Evolutionary conservation across 35 echinoderm and acorn worm species (phyloP), one percentile per base, ranked within the genome.

Genomic region (Patiria miniata): DNA sequence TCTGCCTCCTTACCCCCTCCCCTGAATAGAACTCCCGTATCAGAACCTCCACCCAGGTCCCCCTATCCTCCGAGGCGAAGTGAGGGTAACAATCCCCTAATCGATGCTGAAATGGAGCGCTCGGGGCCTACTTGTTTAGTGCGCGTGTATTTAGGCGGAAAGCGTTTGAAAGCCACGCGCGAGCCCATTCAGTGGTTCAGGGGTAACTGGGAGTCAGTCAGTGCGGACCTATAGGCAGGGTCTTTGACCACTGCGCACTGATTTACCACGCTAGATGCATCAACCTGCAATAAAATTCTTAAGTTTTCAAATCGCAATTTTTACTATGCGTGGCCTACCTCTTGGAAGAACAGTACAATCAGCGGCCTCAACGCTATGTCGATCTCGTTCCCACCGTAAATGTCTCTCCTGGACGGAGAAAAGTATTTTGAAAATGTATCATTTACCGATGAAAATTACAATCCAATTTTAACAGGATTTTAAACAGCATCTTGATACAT

Each of bases 321-420:
- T n/a, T n/a, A n/a, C n/a, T n/a, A n/a, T n/a, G n/a, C n/a, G n/a
- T 5, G 1, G 44, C 90, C 77, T 79, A 99, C 96, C 92, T 99
- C 96, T 90, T 87, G 83, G 44, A 99, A 85, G 47, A 99, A 92
- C n/a, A 99, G 83, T 37, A 92, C 58, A 39, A 83, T 79, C 19
- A 99, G 94, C 3, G 92, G 78, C 79, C 86, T 81, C 18, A 92
- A 73, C 21, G 80, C 81, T 6, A 99, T 87, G 21, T 87, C 21
- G 36, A 99, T 99, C 78, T 90, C 89, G 37, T 99, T 99, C 29
- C 23, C 32, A 18, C 96, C 96, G 79, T 99, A 99, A 32, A 99
- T 50, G 60, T 94, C 47, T 23, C 83, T 81, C 76, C 96, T 99
- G 78, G 32, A 79, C 16, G 83, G 7, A 9, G 30, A 92, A 73